Percentiles rank a stretch among this genome's conserved stretches.
Conservation (phyloP, 2,888 invertebrate genomes). For the Neelides folsomi region DNA sequence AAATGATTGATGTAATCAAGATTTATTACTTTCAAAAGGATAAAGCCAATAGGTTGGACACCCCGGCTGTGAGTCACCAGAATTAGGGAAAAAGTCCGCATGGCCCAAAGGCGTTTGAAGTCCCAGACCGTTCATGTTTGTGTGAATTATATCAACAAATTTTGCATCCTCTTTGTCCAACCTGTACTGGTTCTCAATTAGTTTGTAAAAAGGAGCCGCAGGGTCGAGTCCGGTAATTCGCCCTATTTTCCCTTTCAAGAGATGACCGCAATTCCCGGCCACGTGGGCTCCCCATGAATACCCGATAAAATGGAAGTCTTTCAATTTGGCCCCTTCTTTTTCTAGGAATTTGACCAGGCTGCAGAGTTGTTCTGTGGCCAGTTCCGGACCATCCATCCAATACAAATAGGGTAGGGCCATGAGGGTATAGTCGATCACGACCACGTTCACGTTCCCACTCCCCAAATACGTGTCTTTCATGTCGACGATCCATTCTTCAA, state of each 20-base stretch:
- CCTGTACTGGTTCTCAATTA: slow-evolving; percentile 31
- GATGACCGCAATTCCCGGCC: slow-evolving; percentile 17
- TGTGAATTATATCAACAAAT: slow-evolving; percentile 36
- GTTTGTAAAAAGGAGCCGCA: slow-evolving; percentile 34
- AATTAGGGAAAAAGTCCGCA: slow-evolving; percentile 36
- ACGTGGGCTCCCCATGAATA: slow-evolving; percentile 20
- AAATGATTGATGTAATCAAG: neutral
- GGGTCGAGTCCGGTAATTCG: slow-evolving; percentile 34
- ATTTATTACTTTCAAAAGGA: slow-evolving; percentile 10
- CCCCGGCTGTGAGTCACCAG: slow-evolving; percentile 34
- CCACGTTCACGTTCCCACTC: slow-evolving; percentile 19
- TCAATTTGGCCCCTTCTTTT: slow-evolving; percentile 5
- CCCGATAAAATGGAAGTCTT: slow-evolving; percentile 15
- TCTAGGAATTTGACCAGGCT: slow-evolving; percentile 12
- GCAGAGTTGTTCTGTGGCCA: slow-evolving; percentile 6
- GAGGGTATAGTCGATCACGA: slow-evolving; percentile 19
- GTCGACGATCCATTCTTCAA: slow-evolving; percentile 22
- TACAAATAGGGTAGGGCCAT: slow-evolving; percentile 17
- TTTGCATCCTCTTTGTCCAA: slow-evolving; percentile 35
- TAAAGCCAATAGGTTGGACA: slow-evolving; percentile 17
- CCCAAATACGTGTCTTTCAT: slow-evolving; percentile 20
- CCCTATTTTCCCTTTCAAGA: slow-evolving; percentile 10
- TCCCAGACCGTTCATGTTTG: slow-evolving; percentile 35
- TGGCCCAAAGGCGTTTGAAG: slow-evolving; percentile 34
- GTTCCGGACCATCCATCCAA: slow-evolving; percentile 5